Base-by-base conservation (phyloP, 2,888 invertebrate genomes). In the Liodrosophila aerea region DNA sequence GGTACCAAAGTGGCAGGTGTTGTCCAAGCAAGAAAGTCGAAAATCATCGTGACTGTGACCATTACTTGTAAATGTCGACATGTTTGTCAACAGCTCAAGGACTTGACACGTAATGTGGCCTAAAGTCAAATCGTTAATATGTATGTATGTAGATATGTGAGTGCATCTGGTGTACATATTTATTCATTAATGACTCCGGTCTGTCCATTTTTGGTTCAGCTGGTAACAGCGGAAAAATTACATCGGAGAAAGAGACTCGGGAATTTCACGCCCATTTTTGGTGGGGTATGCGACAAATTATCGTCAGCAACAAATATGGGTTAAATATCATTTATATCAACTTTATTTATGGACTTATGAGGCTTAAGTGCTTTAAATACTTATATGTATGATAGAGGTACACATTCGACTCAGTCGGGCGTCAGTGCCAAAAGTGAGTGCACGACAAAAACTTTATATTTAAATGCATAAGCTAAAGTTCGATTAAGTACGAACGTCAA, bases 251-350 rank as follows among this genome's bases (percentile, higher is more conserved):
- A 11, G 16, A n/a, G 18, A 68, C 45, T 58, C 58, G 12, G 47
- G 62, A 61, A 67, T 57, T 63, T 64, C 53, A 51, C 64, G 59
- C 73, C 84, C 69, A 62, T 62, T 67, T 64, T 61, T 41, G 53
- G 9, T 33, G 54, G 43, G 12, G 30, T 31, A 33, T 22, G 53
- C 39, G 33, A 47, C 45, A 54, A 67, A 52, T 72, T 52, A 76
- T 57, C 29, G 58, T 43, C 43, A 57, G 52, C 39, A 36, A 66
- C 80, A 68, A 76, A 86, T 86, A 80, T 86, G 86, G 80, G 80
- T 68, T 86, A 84, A 80, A 81, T 62, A 86, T 76, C 70, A 57
- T 64, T 86, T 70, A 76, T 64, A 66, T 64, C 49, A 56, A 66
- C 54, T 84, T 65, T 75, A 74, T 78, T 81, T 84, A 77, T 53